Conservation (phyloP, 2,113 vertebrate species). For the Pitta sordida region DNA sequence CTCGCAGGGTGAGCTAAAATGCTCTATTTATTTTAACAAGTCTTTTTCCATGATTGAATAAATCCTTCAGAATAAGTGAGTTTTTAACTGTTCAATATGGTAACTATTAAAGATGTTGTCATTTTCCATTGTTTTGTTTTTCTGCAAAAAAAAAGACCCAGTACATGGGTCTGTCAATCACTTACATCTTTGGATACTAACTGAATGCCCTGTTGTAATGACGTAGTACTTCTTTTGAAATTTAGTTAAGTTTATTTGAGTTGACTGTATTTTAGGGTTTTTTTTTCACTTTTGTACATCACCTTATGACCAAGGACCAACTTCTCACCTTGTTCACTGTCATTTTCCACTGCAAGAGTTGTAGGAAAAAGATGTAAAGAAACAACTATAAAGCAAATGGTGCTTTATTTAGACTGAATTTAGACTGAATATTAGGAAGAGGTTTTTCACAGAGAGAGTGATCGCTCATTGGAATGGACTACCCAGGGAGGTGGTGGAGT, state of each 20-base stretch:
- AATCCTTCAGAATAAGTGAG: not conserved
- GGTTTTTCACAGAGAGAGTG: no score
- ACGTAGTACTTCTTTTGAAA: not conserved
- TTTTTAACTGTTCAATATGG: not conserved
- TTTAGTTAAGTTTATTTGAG: not conserved
- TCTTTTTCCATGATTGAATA: not conserved
- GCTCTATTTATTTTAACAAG: not conserved
- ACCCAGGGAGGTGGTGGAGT: no score
- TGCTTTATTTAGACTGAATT: no score
- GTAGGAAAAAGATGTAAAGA: not conserved
- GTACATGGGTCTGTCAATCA: not conserved
- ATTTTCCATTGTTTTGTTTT: not conserved
- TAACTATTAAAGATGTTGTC: not conserved
- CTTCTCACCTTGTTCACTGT: not conserved
- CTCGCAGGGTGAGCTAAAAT: not conserved
- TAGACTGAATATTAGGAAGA: no score
- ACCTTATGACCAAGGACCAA: not conserved
- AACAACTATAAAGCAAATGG: not conserved
- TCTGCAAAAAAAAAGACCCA: not conserved
- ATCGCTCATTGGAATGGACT: no score
- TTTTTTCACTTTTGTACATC: not conserved
- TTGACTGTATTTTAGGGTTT: not conserved
- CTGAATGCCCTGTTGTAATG: not conserved
- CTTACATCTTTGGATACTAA: not conserved
- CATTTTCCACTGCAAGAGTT: not conserved